Conservation (phyloP, 1,140 invertebrate species). For the Nylanderia fulva region DNA sequence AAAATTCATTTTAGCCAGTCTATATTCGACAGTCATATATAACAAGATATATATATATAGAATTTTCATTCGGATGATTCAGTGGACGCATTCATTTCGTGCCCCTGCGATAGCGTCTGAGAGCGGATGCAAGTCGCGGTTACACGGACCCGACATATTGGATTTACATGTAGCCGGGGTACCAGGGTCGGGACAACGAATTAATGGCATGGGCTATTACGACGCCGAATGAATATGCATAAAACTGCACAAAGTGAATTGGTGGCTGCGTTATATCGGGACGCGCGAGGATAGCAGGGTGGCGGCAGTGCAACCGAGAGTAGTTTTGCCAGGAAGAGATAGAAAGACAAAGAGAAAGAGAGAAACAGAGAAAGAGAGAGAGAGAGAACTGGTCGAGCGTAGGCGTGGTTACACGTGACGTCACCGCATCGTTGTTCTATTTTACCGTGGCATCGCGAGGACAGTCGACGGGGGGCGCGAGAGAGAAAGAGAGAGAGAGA, state of each 20-base stretch:
- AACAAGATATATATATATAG: constrained; percentile 13
- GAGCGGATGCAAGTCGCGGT: constrained; percentile 68
- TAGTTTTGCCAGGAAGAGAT: constrained; percentile 50
- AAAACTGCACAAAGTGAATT: constrained; percentile 81
- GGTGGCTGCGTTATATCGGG: constrained; percentile 71
- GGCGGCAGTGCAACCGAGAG: constrained; percentile 45
- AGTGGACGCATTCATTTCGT: constrained; percentile 49
- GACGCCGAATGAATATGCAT: constrained; percentile 80
- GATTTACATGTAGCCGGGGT: constrained; percentile 75
- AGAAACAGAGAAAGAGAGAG: constrained; percentile 31
- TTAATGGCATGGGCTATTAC: constrained; percentile 79
- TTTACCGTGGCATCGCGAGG: constrained; percentile 73
- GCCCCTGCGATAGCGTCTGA: constrained; percentile 9
- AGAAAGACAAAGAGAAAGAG: constrained; percentile 31
- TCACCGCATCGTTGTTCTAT: constrained; percentile 80
- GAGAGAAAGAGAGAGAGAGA: constrained; percentile 41
- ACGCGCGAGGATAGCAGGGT: constrained; percentile 22
- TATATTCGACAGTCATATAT: background rate
- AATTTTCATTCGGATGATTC: constrained; percentile 45
- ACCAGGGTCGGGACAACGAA: constrained; percentile 64
- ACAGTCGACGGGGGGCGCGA: constrained; percentile 64
- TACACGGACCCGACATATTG: constrained; percentile 74
- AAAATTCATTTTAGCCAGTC: background rate
- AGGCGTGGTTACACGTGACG: constrained; percentile 83
- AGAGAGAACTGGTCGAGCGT: constrained; percentile 55